Percentiles rank a stretch among this genome's conserved stretches.
Conservation (phyloP, 1,140 invertebrate genomes). For the Drosophila navojoa region DNA sequence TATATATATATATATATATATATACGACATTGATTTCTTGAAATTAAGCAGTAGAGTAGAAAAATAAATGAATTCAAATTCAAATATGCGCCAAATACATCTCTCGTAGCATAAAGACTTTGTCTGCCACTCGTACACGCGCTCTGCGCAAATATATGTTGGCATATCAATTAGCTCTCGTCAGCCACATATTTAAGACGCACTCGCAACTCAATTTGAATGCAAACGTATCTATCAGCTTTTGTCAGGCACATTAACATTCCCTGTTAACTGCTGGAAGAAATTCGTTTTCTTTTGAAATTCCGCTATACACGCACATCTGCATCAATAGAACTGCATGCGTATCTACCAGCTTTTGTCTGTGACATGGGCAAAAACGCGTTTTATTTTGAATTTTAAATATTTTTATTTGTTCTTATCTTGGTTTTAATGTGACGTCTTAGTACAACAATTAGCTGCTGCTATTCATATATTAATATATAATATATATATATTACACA, state of each 20-base stretch:
- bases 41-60: no score
- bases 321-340: no score
- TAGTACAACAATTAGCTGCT: slow-evolving; percentile 78
- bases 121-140: no score
- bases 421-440: slow-evolving; percentile 65
- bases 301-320: no score
- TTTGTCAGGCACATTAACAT: slow-evolving; percentile 6
- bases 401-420: slow-evolving; percentile 71
- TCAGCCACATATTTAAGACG: no score
- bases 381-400: slow-evolving; percentile 66
- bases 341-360: slow-evolving; percentile 8
- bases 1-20: background rate
- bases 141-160: no score
- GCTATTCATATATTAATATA: slow-evolving; percentile 26
- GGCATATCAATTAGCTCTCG: no score
- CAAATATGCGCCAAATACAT: background rate
- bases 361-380: background rate
- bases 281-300: slow-evolving; percentile 4
- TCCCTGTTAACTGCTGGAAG: background rate
- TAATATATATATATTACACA: no score
- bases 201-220: no score
- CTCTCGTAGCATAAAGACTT: no score
- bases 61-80: no score
- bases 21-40: background rate
- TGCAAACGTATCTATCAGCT: slow-evolving; percentile 5